Evolutionary conservation across 2,888 invertebrate species (phyloP).

Genomic region (Volucella zonaria): DNA sequence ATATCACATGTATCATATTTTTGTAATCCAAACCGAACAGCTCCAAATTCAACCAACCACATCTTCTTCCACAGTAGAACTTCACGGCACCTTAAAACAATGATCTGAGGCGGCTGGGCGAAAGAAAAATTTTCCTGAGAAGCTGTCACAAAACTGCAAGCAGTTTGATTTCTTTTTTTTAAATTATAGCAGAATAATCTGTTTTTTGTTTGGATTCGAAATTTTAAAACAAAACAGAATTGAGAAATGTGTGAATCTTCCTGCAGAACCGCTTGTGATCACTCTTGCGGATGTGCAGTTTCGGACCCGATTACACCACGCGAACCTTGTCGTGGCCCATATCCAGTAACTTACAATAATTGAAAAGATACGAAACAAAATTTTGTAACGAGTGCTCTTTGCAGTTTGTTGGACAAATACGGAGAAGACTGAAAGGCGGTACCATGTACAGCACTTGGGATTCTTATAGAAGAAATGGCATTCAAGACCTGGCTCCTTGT

Average conservation of each 20-base stretch:
- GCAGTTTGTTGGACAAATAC: conserved; percentile 40
- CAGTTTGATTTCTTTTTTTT: not conserved
- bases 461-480: conserved; percentile 54
- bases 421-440: conserved; percentile 31
- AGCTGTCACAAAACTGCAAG: too few relatives aligned
- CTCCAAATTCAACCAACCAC: too few relatives aligned
- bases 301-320: conserved; percentile 15
- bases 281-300: too few relatives aligned
- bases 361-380: not conserved
- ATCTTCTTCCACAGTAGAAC: too few relatives aligned
- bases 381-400: not conserved
- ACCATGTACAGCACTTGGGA: conserved; percentile 50
- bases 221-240: conserved; percentile 4
- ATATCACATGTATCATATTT: too few relatives aligned
- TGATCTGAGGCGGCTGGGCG: too few relatives aligned
- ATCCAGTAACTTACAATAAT: conserved; percentile 17
- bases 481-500: conserved; percentile 55
- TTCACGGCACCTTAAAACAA: too few relatives aligned
- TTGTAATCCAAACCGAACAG: too few relatives aligned
- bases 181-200: not conserved
- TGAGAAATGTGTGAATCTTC: conserved; percentile 24
- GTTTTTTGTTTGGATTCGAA: not conserved
- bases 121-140: too few relatives aligned
- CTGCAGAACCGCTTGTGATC: not conserved
- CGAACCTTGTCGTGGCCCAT: conserved; percentile 44